Base-by-base conservation (phyloP, 1,140 invertebrate genomes). In the Pentalonia nigronervosa region DNA sequence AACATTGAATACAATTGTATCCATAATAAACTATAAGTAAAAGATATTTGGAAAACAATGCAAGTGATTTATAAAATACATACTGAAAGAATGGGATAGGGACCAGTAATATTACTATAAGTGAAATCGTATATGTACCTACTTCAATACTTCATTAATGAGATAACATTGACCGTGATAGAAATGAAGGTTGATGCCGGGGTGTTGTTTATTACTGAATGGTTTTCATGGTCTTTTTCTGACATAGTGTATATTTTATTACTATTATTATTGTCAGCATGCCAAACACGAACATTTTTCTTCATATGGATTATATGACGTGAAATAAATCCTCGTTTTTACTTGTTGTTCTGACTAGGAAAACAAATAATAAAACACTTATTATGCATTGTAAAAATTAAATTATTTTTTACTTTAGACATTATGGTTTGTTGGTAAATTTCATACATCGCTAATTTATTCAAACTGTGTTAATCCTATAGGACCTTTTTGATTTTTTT, bases 251-350 rank as follows among this genome's bases (percentile, higher is more conserved):
- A 36, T 89, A 89, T 56, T 89, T 56, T 89, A 89, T 89, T 56
- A 48, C 50, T 53, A 89, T 89, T 41, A 53, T 20, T 89, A 45
- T 86, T 89, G 88, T 89, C 88, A 89, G 50, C n/a, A 14, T 89
- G 88, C 88, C 88, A 89, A 89, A 89, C 34, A 89, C 23, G 88
- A 89, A 89, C 48, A 25, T 89, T 89, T 89, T 56, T 56, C 21
- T 56, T 56, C 88, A 34, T 9, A 88, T 88, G 21, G 87, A 53
- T 88, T 88, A 34, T 48, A 23, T n/a, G 87, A 88, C 45, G 34
- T 89, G 50, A 89, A 11, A 56, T 56, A 56, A 56, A 56, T 89
- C 20, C 21, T 53, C 9, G 20, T 47, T 86, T 25, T 86, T 30
- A 30, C 45, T 86, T 45, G 84, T 47, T 89, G n/a, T 87, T 88